Conservation (phyloP, 2,888 invertebrate species). For the Eumerus sabulonum region DNA sequence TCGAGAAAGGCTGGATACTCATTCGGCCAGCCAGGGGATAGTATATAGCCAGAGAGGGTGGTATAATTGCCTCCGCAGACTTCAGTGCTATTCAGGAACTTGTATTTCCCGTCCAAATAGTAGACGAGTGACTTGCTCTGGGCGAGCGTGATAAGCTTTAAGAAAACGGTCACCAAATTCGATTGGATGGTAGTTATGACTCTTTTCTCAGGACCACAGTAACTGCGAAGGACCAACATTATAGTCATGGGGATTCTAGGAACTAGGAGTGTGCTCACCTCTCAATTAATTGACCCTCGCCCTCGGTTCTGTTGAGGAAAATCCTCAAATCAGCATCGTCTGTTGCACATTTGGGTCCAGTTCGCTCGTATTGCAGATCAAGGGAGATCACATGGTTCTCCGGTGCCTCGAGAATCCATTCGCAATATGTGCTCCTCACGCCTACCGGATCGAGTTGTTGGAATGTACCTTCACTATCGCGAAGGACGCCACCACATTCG, state of each 20-base stretch:
- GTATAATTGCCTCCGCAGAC: conserved; percentile 87
- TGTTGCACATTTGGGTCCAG: conserved; percentile 45
- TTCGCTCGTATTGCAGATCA: conserved; percentile 50
- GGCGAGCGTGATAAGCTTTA: conserved; percentile 32
- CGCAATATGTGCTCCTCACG: conserved; percentile 78
- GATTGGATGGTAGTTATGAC: conserved; percentile 38
- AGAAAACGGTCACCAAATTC: conserved; percentile 62
- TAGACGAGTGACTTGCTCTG: too few species aligned
- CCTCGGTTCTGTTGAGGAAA: conserved; percentile 65
- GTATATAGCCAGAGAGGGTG: conserved; percentile 84
- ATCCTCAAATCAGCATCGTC: conserved; percentile 56
- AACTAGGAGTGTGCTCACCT: conserved; percentile 61
- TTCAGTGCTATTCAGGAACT: conserved; percentile 71
- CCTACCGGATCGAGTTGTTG: neutral
- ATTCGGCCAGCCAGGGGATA: conserved; percentile 89
- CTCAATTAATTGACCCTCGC: conserved; percentile 58
- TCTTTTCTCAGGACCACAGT: conserved; percentile 33
- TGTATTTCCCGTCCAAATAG: too few species aligned
- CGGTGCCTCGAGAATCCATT: conserved; percentile 87
- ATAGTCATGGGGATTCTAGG: neutral
- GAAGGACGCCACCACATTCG: conserved; percentile 87
- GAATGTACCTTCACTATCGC: conserved; percentile 73
- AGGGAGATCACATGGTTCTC: conserved; percentile 81
- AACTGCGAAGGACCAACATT: conserved; percentile 27
- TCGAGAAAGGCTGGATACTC: conserved; percentile 84